Evolutionary conservation across 2,888 invertebrate species (phyloP).

Genomic region (Amphipoea lucens): DNA sequence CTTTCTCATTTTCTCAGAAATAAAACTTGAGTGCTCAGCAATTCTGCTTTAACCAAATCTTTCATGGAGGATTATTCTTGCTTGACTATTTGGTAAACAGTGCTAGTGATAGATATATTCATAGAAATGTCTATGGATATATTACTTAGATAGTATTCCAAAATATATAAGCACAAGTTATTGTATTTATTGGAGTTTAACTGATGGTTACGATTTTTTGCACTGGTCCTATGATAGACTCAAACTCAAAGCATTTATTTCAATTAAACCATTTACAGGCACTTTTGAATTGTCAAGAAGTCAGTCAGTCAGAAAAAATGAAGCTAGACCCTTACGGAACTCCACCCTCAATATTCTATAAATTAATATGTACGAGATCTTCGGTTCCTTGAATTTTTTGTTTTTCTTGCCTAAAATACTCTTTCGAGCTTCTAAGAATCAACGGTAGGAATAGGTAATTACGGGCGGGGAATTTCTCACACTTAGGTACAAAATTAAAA

Average conservation of each 20-base stretch:
- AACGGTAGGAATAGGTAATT: neutral
- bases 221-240: neutral
- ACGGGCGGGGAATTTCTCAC: neutral
- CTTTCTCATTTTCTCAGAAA: neutral
- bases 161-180: neutral
- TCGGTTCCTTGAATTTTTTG: neutral
- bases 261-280: too few species aligned
- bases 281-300: too few species aligned
- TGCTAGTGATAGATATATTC: neutral
- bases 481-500: neutral
- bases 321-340: slow-evolving; percentile 28
- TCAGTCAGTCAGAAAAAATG: too few species aligned
- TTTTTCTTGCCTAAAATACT: neutral
- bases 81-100: neutral
- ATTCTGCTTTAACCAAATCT: neutral
- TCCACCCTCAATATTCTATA: neutral
- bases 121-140: too few species aligned
- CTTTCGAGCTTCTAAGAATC: neutral
- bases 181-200: neutral
- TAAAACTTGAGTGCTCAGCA: neutral
- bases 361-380: neutral
- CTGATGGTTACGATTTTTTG: neutral
- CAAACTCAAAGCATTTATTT: too few species aligned
- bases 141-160: neutral
- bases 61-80: too few species aligned